Conservation (phyloP, 2,797 vertebrate genomes). For the Triplophysa yarkandensis region DNA sequence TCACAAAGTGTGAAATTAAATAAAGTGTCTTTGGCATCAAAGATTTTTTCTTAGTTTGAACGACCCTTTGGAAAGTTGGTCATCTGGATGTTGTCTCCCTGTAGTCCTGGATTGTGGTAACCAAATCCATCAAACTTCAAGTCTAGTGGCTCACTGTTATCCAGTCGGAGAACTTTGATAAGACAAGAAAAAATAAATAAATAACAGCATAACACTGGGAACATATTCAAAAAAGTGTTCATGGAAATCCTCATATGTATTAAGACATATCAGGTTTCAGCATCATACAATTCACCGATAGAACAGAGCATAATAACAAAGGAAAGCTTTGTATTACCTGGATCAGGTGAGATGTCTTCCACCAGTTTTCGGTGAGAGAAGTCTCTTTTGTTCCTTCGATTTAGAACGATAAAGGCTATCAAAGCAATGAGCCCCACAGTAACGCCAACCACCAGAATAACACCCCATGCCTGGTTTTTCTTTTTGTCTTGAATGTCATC, state of each 20-base stretch:
- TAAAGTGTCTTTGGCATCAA: conserved; percentile 45
- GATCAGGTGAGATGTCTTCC: conserved; percentile 79
- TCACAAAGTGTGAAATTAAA: conserved; percentile 11
- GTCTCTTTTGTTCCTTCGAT: conserved; percentile 69
- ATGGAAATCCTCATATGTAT: background rate
- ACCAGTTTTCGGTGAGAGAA: conserved; percentile 87
- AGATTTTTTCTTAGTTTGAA: conserved; percentile 41
- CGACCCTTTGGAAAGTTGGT: conserved; percentile 62
- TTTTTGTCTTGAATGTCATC: conserved; percentile 58
- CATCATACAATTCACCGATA: background rate
- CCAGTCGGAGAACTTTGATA: conserved; percentile 81
- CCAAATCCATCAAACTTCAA: conserved; percentile 70
- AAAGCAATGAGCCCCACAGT: conserved; percentile 73
- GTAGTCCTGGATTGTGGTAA: conserved; percentile 76
- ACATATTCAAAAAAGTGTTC: background rate
- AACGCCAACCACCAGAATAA: conserved; percentile 73
- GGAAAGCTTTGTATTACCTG: conserved; percentile 74
- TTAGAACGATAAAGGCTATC: conserved; percentile 74
- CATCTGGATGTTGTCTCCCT: conserved; percentile 79
- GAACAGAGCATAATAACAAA: background rate
- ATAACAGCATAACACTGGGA: background rate
- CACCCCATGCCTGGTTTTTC: conserved; percentile 63
- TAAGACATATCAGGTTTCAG: background rate
- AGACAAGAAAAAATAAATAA: background rate
- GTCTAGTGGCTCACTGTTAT: conserved; percentile 77